These are phyloP conservation scores for Heterodera filipjevi DNA, from an alignment of 2,888 invertebrate species.

Conservation along the genomic window DNA sequence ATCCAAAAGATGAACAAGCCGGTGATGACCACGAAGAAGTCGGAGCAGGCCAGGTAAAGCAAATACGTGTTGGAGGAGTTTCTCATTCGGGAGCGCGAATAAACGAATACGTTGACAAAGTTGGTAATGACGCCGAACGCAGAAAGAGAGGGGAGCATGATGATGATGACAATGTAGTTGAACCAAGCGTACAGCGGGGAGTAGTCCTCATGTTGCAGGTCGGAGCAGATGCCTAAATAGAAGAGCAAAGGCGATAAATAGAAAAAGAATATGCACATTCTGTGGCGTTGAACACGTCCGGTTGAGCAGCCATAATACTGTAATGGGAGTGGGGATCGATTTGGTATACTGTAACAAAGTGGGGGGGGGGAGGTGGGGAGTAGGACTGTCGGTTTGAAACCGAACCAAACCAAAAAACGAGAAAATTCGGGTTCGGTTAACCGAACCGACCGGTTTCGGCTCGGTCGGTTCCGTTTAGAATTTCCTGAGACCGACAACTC, in stretches of 20 bases:
- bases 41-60: constrained; percentile 60
- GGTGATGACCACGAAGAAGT: constrained; percentile 64
- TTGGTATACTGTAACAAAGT: constrained; percentile 1
- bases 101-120: constrained; percentile 63
- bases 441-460: too few relatives aligned
- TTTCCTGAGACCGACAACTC: too few relatives aligned
- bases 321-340: neutral
- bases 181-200: constrained; percentile 63
- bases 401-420: too few relatives aligned
- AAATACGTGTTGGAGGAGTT: constrained; percentile 64
- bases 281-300: constrained; percentile 16
- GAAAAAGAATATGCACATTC: neutral
- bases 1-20: constrained; percentile 65
- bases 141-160: constrained; percentile 58
- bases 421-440: too few relatives aligned
- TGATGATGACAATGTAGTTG: constrained; percentile 59
- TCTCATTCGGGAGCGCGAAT: constrained; percentile 49
- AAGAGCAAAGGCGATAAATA: neutral
- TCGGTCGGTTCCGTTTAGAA: too few relatives aligned
- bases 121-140: constrained; percentile 65
- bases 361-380: neutral
- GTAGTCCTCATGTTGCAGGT: constrained; percentile 63
- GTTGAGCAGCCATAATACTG: constrained; percentile 24
- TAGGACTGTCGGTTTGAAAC: too few relatives aligned
- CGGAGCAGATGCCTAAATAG: constrained; percentile 57